These are phyloP conservation scores for Anolis apletophallus DNA, from an alignment of 2,797 vertebrate species.

Conservation along the genomic window DNA sequence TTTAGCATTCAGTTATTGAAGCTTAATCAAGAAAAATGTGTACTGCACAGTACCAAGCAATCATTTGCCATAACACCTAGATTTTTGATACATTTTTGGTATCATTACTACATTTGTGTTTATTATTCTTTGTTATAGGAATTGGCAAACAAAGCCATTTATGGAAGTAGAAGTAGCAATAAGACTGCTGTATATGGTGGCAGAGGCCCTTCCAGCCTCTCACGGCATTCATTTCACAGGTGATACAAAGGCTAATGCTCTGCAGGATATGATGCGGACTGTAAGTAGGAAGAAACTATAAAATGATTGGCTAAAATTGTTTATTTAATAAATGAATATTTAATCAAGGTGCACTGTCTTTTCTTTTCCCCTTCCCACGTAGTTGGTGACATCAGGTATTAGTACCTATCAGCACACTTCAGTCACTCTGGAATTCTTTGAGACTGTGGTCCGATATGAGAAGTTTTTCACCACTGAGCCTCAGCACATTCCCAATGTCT, in stretches of 20 bases:
- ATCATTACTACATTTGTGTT: background rate
- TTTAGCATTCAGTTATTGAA: background rate
- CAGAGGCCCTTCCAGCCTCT: conserved; percentile 93
- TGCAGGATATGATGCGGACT: conserved; percentile 98
- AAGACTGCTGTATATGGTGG: conserved; percentile 95
- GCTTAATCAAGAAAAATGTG: background rate
- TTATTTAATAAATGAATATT: background rate
- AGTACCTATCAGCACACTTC: conserved; percentile 94
- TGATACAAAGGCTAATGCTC: conserved; percentile 91
- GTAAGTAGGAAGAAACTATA: conserved; percentile 76
- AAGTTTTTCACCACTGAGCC: conserved; percentile 98
- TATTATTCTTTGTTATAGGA: conserved; percentile 74
- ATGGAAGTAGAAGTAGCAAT: conserved; percentile 98
- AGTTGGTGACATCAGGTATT: conserved; percentile 94
- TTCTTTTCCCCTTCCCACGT: conserved; percentile 47
- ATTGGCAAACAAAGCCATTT: conserved; percentile 90
- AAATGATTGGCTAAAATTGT: background rate
- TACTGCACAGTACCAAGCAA: background rate
- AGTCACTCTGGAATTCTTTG: conserved; percentile 96
- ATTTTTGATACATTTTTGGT: background rate
- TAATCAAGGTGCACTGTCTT: background rate
- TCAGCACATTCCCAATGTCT: conserved; percentile 92
- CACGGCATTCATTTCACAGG: conserved; percentile 97
- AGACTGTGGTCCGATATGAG: conserved; percentile 95
- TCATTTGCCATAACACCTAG: background rate